Evolutionary conservation across 2,888 invertebrate genomes (phyloP).

Genomic region (Hirtodrosophila histrioides): DNA sequence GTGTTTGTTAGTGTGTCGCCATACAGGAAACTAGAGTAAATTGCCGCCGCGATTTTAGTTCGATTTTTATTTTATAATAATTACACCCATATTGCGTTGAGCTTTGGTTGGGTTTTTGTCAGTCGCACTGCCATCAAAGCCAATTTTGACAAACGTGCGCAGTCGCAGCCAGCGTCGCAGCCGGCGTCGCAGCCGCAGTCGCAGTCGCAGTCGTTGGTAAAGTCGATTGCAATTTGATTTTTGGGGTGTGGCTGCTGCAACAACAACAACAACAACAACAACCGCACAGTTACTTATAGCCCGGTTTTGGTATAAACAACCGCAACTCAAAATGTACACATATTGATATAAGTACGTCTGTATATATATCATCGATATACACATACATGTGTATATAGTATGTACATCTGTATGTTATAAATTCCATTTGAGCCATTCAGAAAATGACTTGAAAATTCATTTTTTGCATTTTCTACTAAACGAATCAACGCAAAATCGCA

Average conservation of each 20-base stretch:
- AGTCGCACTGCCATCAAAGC: conserved; percentile 43
- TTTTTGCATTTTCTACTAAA: conserved; percentile 25
- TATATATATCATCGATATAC: too few relatives aligned
- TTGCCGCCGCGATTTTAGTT: conserved; percentile 49
- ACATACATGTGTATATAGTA: too few relatives aligned
- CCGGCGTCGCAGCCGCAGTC: neutral
- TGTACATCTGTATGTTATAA: too few relatives aligned
- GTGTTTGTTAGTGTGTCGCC: conserved; percentile 41
- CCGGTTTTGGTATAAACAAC: conserved; percentile 6
- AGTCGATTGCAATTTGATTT: conserved; percentile 38
- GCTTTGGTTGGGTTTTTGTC: conserved; percentile 25
- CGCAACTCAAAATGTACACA: conserved; percentile 4
- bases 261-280: conserved; percentile 4
- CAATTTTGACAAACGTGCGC: conserved; percentile 63
- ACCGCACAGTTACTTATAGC: conserved; percentile 24
- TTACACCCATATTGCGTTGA: conserved; percentile 62
- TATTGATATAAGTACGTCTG: neutral
- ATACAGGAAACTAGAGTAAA: conserved; percentile 65
- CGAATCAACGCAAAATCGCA: conserved; percentile 17
- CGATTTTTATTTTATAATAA: conserved; percentile 62
- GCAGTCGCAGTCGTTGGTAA: conserved; percentile 17
- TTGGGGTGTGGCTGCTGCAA: conserved; percentile 53
- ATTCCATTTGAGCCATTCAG: too few relatives aligned
- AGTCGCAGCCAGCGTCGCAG: conserved; percentile 11
- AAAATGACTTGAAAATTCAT: conserved; percentile 8